Conservation (phyloP, 53 echinoderm and acorn worm species). For the Temnopleurus reevesii region DNA sequence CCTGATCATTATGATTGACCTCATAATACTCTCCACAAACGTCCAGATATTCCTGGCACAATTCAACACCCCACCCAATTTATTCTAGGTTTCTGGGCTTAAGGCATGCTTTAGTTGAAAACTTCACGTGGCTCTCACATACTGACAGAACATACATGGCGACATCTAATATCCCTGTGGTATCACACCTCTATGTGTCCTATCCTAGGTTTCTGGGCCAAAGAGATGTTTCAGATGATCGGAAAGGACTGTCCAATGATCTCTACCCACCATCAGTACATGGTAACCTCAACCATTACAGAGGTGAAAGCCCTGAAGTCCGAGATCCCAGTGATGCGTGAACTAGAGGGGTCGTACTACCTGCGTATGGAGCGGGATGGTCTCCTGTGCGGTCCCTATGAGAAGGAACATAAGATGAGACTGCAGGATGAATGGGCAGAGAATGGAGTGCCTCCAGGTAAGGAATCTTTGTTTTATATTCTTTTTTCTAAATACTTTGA, state of each 20-base stretch:
- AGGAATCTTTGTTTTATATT: neutral
- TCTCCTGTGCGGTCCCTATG: conserved; percentile 93
- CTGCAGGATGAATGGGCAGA: conserved; percentile 86
- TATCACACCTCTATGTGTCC: too few relatives aligned
- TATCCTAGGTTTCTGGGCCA: conserved; percentile 89
- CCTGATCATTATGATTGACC: too few relatives aligned
- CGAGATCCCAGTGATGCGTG: conserved; percentile 91
- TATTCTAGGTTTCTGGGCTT: too few relatives aligned
- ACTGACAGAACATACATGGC: too few relatives aligned
- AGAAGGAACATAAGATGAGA: conserved; percentile 86
- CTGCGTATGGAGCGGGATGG: conserved; percentile 82
- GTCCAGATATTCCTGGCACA: too few relatives aligned
- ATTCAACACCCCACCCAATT: too few relatives aligned
- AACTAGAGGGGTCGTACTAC: conserved; percentile 97
- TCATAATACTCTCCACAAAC: too few relatives aligned
- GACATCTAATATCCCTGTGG: too few relatives aligned
- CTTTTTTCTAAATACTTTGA: too few relatives aligned
- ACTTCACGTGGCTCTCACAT: too few relatives aligned
- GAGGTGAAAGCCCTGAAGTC: conserved; percentile 84
- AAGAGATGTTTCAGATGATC: conserved; percentile 79
- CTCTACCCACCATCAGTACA: conserved; percentile 94
- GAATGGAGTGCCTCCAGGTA: conserved; percentile 94
- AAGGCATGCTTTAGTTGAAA: too few relatives aligned
- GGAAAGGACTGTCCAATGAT: conserved; percentile 84
- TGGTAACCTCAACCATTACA: conserved; percentile 92